phyloP scores from a whole-genome alignment of 2,113 vertebrate species.

The Gymnorhina tibicen region DNA sequence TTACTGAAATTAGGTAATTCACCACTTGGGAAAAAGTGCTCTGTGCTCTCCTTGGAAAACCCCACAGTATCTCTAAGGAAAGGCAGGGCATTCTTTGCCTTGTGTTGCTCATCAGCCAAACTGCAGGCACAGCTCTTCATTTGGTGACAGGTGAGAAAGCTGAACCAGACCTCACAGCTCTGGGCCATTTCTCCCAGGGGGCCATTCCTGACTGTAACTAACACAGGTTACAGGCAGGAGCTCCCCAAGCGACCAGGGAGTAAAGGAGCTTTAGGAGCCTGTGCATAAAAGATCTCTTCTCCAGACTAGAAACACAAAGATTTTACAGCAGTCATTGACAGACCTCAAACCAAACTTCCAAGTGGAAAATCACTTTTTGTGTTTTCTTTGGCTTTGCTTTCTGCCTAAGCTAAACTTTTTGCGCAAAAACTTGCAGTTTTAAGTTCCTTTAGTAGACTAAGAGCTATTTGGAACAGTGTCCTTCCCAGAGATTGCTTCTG shows the following conservation, averaged over 20 bases:
- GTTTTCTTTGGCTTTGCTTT: neutral
- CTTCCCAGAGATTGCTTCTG: neutral
- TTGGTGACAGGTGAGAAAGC: neutral
- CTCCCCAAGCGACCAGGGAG: neutral
- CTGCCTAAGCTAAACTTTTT: neutral
- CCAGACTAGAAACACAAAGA: neutral
- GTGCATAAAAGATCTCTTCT: neutral
- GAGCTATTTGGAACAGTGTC: neutral
- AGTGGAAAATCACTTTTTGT: neutral
- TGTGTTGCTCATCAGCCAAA: neutral
- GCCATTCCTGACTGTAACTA: neutral
- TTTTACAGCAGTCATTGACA: neutral
- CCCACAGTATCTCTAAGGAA: neutral
- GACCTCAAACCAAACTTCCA: neutral
- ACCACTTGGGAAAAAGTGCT: slow-evolving; percentile 1
- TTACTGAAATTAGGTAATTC: slow-evolving; percentile 56
- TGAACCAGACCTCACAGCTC: neutral
- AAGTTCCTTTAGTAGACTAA: fast-evolving
- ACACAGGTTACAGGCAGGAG: neutral
- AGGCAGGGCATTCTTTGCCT: neutral
- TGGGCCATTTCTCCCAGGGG: neutral
- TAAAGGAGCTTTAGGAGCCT: neutral
- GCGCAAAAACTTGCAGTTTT: neutral
- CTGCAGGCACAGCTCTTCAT: neutral
- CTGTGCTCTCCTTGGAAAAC: neutral